Evolutionary conservation across 2,797 vertebrate species (phyloP).

Genomic region (Xenops minutus): DNA sequence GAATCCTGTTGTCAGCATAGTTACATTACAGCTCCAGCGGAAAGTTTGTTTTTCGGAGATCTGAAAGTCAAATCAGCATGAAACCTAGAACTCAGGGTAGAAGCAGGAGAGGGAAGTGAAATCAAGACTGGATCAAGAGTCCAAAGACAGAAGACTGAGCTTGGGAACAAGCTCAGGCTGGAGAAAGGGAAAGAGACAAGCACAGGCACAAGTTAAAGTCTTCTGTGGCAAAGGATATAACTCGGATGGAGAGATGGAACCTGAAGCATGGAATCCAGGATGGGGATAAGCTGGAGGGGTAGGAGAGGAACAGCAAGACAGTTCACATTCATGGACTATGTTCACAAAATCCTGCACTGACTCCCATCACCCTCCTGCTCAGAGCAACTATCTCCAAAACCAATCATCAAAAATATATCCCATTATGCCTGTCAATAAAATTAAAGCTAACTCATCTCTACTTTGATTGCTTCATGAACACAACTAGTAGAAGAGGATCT

Average conservation of each 20-base stretch:
- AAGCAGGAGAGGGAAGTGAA: not conserved
- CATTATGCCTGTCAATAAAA: not conserved
- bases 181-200: not conserved
- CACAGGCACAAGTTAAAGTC: not conserved
- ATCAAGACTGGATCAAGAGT: not conserved
- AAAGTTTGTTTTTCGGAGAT: not conserved
- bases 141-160: not conserved
- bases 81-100: not conserved
- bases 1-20: not conserved
- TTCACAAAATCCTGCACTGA: not conserved
- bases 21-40: not conserved
- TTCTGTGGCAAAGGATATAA: not conserved
- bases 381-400: not conserved
- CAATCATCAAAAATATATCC: not conserved
- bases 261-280: not conserved
- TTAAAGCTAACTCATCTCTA: not conserved
- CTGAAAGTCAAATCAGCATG: not conserved
- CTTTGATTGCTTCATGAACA: not conserved
- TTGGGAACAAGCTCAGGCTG: not conserved
- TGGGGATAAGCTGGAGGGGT: not conserved
- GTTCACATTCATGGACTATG: rapidly evolving
- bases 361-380: not conserved
- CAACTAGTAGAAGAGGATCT: not conserved
- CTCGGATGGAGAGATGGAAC: not conserved
- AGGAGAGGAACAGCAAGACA: not conserved